Base-by-base conservation (phyloP, 2,888 invertebrate species). In the Congeria kusceri region DNA sequence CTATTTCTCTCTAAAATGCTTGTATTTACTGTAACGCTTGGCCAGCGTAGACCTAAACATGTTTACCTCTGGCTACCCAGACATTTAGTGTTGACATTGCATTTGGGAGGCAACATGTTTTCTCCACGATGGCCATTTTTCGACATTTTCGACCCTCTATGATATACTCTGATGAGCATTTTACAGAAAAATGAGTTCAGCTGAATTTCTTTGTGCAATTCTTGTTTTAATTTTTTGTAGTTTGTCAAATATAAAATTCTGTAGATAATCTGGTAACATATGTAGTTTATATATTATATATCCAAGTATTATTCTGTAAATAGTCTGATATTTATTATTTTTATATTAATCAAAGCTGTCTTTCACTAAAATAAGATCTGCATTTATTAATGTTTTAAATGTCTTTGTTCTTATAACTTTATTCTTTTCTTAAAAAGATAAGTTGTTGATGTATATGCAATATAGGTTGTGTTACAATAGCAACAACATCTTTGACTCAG, bases 151-250 rank as follows among this genome's bases (percentile, higher is more conserved):
- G 74, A 74, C 73, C 84, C 80, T 71, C 68, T n/a, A 25, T 28
- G 29, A 32, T 28, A 53, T 59, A 64, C 80, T 80, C 84, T 84
- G 84, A 76, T 74, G 71, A 84, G 78, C 71, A 77, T 81, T 59
- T 53, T 56, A 77, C 56, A 77, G 77, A 77, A 58, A 70, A 75
- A 81, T 71, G 46, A 59, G 67, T 64, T 71, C 71, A 69, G 81
- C 75, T 76, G 57, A 46, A 63, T 62, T 58, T 57, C 27, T 68
- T 53, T 57, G 57, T 58, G 58, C 67, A 74, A 62, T 67, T 58
- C 58, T 44, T 59, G 49, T 62, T 20, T 29, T 47, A 57, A 32
- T 56, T 62, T 57, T 63, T 44, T 32, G 23, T 46, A 29, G 25
- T 73, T 20, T 61, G 27, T 53, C n/a, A 53, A 56, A 28, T 28